Conservation (phyloP, 2,113 vertebrate species). For the Oreochromis tanganicae region DNA sequence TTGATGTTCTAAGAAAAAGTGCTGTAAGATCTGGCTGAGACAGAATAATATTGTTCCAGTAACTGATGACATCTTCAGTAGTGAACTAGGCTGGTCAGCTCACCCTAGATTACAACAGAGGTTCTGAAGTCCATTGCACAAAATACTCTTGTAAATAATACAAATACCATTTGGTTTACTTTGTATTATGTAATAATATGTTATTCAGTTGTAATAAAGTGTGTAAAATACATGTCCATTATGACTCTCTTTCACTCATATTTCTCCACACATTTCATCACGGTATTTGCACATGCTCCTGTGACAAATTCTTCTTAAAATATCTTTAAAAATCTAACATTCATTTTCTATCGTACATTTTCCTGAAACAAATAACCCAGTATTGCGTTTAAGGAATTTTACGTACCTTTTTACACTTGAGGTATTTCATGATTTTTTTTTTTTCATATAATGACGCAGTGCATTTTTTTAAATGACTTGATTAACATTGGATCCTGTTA, state of each 20-base stretch:
- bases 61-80: not conserved
- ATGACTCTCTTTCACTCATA: not conserved
- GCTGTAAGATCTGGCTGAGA: not conserved
- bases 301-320: not conserved
- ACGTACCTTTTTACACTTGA: not conserved
- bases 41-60: not conserved
- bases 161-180: not conserved
- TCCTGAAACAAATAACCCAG: not conserved
- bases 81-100: not conserved
- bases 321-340: not conserved
- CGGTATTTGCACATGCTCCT: not conserved
- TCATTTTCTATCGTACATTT: not conserved
- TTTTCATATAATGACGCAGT: not conserved
- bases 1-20: not conserved
- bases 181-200: not conserved
- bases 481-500: not conserved
- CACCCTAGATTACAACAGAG: not conserved
- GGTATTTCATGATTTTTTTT: not conserved
- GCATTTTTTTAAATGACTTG: not conserved
- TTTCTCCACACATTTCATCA: not conserved
- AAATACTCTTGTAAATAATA: slow-evolving; percentile 38
- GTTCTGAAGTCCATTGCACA: not conserved
- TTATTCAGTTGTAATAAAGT: slow-evolving; percentile 28
- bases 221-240: not conserved
- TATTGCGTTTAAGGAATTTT: not conserved